These are phyloP conservation scores for Oreochromis niloticus DNA, from an alignment of 2,113 vertebrate species.

Conservation along the genomic window DNA sequence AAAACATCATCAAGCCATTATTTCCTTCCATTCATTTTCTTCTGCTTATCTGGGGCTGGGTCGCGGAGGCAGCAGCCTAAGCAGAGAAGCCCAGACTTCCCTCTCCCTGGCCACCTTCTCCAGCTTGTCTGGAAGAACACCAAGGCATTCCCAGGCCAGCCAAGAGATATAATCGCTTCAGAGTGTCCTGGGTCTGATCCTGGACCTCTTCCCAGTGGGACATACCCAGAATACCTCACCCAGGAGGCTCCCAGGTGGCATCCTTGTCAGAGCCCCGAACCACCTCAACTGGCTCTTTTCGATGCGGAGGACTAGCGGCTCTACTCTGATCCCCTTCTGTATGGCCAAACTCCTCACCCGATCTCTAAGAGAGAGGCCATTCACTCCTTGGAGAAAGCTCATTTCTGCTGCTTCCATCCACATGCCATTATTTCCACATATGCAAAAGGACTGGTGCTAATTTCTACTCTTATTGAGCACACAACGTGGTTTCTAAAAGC, in stretches of 20 bases:
- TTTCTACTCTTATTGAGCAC: not conserved
- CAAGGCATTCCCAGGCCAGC: not conserved
- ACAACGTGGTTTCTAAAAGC: not conserved
- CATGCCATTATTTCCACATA: not conserved
- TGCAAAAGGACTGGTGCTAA: not conserved
- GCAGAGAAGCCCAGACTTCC: not conserved
- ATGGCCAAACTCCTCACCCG: not conserved
- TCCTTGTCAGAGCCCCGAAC: not conserved
- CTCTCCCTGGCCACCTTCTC: not conserved
- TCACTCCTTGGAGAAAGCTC: not conserved
- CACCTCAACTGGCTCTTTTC: not conserved
- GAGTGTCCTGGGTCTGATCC: not conserved
- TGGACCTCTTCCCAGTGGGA: not conserved
- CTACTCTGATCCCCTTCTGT: not conserved
- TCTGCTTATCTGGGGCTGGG: not conserved
- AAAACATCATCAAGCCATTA: slow-evolving; percentile 3
- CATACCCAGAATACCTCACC: not conserved
- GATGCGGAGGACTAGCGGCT: not conserved
- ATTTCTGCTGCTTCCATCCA: not conserved
- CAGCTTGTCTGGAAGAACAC: not conserved
- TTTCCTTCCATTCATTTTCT: not conserved
- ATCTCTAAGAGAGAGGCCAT: not conserved
- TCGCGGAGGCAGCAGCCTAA: not conserved
- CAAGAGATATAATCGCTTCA: not conserved
- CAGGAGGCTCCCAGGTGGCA: not conserved